Base-by-base conservation (phyloP, 2,888 invertebrate genomes). In the Tenthredo amoena region DNA sequence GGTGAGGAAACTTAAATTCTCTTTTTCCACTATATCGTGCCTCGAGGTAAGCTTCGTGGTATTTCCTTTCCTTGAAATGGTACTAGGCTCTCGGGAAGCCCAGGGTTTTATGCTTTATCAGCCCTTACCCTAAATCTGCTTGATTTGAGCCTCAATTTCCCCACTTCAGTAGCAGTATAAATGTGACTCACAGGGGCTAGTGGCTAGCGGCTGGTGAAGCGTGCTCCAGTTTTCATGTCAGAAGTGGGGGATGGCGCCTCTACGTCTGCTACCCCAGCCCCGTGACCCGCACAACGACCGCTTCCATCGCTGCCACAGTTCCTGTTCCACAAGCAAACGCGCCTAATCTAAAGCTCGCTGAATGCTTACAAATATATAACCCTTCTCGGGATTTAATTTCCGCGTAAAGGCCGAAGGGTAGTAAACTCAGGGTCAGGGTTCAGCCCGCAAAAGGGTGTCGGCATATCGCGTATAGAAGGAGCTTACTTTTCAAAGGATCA, bases 211-310 rank as follows among this genome's bases (percentile, higher is more conserved):
- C 12, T 62, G 81, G 21, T 50, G 47, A 68, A 83, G 65, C 83
- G 65, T 71, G 83, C 47, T 83, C 83, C 68, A 83, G 68, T 83
- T 83, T 83, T 68, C 7, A 83, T 10, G 84, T 65, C 12, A 40
- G 82, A 74, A 40, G 85, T 65, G 84, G 85, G 85, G 81, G 84
- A 85, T 87, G 91, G 92, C 91, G 91, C 91, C 91, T 88, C 87
- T 86, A 87, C 88, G 92, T 91, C 91, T 91, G 89, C 88, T 91
- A 90, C 87, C 89, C 89, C 90, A 90, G 84, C 85, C 88, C 87
- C 86, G 85, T 86, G 79, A 85, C 77, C 85, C 82, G 79, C 65
- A 34, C 68, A 79, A 85, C 65, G 62, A 21, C 21, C 40, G 50
- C 72, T 26, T 10, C 34, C 26, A 15, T 34, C 65, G 34, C n/a